Conservation (phyloP, 2,113 vertebrate species). For the Phrynosoma blainvillii region DNA sequence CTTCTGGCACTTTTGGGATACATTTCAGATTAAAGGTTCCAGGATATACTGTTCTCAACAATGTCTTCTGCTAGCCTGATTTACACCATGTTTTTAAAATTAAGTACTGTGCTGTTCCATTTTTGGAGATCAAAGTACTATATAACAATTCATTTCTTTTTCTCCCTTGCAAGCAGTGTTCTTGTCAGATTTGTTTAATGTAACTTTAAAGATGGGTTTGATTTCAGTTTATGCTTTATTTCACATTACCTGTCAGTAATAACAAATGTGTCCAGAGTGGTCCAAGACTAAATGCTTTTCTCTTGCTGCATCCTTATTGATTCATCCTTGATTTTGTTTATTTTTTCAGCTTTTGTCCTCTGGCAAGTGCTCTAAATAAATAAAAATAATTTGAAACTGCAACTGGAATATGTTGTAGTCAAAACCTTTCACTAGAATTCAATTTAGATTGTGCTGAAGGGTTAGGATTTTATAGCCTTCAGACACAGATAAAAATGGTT, state of each 20-base stretch:
- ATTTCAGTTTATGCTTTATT: slow-evolving; percentile 70
- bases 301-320: slow-evolving; percentile 54
- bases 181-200: slow-evolving; percentile 67
- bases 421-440: slow-evolving; percentile 19
- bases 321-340: slow-evolving; percentile 40
- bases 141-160: slow-evolving; percentile 60
- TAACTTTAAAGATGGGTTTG: slow-evolving; percentile 68
- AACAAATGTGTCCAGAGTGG: slow-evolving; percentile 63
- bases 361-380: slow-evolving; percentile 39
- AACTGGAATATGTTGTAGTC: slow-evolving; percentile 24
- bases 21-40: not conserved
- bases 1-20: slow-evolving; percentile 22
- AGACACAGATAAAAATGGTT: slow-evolving; percentile 14
- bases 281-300: slow-evolving; percentile 52
- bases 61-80: slow-evolving; percentile 35
- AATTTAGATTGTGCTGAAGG: slow-evolving; percentile 27
- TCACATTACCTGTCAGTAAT: slow-evolving; percentile 71
- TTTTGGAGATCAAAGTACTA: slow-evolving; percentile 54
- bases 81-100: slow-evolving; percentile 45
- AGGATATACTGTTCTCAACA: slow-evolving; percentile 29
- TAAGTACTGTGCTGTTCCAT: slow-evolving; percentile 25
- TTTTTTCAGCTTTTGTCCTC: slow-evolving; percentile 50
- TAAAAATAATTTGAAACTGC: slow-evolving; percentile 52
- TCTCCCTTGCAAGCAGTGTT: slow-evolving; percentile 51
- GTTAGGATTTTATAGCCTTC: slow-evolving; percentile 9